These are phyloP conservation scores for Phacellophora camtschatica DNA, from an alignment of 30 jellyfish, hydroid and myxozoan genomes.

Conservation along the genomic window DNA sequence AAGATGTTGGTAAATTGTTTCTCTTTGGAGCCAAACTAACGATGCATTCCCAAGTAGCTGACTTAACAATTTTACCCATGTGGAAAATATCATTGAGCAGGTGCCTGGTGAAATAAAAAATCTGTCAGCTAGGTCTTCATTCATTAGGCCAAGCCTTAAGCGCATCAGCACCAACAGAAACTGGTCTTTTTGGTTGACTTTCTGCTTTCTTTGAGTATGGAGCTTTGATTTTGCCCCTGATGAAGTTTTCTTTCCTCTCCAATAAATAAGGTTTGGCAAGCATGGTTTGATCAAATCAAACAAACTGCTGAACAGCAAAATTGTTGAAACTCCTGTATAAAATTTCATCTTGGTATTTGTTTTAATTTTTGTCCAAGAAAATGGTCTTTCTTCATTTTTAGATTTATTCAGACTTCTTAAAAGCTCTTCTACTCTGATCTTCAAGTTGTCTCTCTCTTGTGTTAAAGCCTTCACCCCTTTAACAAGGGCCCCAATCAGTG, in stretches of 20 bases:
- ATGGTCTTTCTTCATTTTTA: background rate
- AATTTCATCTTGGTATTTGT: background rate
- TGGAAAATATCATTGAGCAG: conserved; percentile 41
- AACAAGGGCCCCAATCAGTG: no score
- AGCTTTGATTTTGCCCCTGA: background rate
- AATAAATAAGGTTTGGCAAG: conserved; percentile 1
- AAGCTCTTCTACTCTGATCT: no score
- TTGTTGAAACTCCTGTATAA: conserved; percentile 13
- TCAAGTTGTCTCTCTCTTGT: no score
- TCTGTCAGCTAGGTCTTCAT: conserved; percentile 46
- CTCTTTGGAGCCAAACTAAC: conserved; percentile 57
- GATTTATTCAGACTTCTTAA: no score
- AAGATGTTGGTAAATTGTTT: background rate
- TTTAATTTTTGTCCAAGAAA: background rate
- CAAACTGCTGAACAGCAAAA: background rate
- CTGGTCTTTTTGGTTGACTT: no score
- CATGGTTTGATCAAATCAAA: conserved; percentile 1
- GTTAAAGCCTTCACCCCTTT: no score
- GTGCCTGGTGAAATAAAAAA: conserved; percentile 20
- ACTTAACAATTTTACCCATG: conserved; percentile 30
- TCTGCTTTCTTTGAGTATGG: no score
- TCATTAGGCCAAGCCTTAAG: conserved; percentile 48
- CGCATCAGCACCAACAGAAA: conserved; percentile 34
- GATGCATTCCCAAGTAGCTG: conserved; percentile 33
- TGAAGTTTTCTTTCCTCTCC: background rate